Evolutionary conservation across 1,140 invertebrate genomes (phyloP), one percentile per base, ranked within the genome.

Genomic region (Eciton burchellii): DNA sequence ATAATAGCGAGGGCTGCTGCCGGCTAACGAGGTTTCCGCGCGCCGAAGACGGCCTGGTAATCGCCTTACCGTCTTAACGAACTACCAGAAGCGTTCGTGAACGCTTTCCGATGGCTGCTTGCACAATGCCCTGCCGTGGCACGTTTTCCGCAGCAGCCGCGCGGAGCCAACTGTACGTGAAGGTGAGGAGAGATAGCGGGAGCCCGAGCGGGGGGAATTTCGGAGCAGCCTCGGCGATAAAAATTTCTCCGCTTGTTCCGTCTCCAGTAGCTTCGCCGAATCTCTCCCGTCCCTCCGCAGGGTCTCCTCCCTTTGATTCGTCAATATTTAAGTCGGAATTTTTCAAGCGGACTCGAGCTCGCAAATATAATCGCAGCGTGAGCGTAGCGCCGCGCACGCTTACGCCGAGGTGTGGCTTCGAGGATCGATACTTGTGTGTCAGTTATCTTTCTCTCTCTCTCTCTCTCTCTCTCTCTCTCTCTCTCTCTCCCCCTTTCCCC

Each of bases 401-500:
- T 74, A 66, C 65, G 71, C 29, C 77, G 59, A 84, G 83, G 85
- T 84, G 83, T 77, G 83, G 83, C 85, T 86, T 86, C 83, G 43
- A 52, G 49, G 85, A 86, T 86, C 83, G 85, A 86, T 86, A 86
- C 62, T 77, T 76, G 52, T 76, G 56, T 65, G 35, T 65, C 21
- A 29, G 6, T 71, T 71, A 19, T 59, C 65, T 49, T 26, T 62
- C 63, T 71, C 47, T 60, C 66, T 72, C 54, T 54, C 59, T 79
- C 47, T 43, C 19, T 11, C 8, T 81, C 62, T 43, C 59, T 71
- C 21, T 54, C 56, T 62, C 29, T 35, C 21, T 74, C 26, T 29
- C 29, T 66, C 49, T 71, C 41, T 47, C 43, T 82, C 21, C 14
- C 4, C 5, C 11, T 47, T 24, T 26, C 74, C 45, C 19, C n/a